Conservation (phyloP, 2,888 invertebrate genomes). For the Boloria euphrosyne region DNA sequence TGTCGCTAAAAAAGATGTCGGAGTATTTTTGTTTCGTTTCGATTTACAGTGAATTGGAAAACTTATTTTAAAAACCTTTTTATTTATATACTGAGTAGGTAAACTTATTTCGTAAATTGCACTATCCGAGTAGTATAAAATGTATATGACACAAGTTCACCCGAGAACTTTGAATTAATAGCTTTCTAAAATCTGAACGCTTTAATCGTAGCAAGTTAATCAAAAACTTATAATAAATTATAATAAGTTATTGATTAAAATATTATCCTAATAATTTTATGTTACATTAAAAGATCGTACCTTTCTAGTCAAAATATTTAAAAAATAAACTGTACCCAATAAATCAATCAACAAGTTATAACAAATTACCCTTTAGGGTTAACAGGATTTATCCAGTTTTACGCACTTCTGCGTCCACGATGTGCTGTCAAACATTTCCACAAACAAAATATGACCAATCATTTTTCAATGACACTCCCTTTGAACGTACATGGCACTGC, state of each 20-base stretch:
- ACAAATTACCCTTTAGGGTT: conserved; percentile 21
- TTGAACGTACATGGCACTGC: conserved; percentile 56
- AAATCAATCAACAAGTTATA: conserved; percentile 15
- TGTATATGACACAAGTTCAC: too few species aligned
- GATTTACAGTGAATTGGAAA: conserved; percentile 4
- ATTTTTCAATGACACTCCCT: conserved; percentile 67
- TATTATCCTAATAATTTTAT: too few species aligned
- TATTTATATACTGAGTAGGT: neutral
- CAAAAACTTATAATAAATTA: too few species aligned
- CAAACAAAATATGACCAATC: conserved; percentile 58
- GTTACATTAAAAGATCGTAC: neutral
- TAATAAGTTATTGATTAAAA: too few species aligned
- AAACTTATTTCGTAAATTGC: too few species aligned
- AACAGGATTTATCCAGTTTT: conserved; percentile 23
- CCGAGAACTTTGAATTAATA: too few species aligned
- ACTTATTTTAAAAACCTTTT: conserved; percentile 7
- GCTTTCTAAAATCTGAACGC: too few species aligned
- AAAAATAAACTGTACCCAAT: neutral
- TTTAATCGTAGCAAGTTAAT: too few species aligned
- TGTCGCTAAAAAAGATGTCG: conserved; percentile 22
- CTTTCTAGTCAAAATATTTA: neutral
- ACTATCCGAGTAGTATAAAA: too few species aligned
- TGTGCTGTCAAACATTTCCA: conserved; percentile 35
- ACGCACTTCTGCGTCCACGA: conserved; percentile 31
- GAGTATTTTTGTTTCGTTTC: conserved; percentile 19